Evolutionary conservation across 2,113 vertebrate genomes (phyloP), one percentile per base, ranked within the genome.

Genomic region (Gobiocypris rarus): DNA sequence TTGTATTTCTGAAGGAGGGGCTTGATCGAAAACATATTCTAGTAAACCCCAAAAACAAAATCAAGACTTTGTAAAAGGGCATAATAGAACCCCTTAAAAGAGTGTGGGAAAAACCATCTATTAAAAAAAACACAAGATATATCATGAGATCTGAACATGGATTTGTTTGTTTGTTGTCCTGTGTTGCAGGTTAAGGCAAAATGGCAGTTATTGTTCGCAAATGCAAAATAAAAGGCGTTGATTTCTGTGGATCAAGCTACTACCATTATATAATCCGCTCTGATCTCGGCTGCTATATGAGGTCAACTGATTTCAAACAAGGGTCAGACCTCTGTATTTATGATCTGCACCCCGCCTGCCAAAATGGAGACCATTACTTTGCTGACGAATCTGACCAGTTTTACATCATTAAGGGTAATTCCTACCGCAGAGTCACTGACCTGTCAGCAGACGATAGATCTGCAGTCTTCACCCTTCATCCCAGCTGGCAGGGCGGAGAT

Each of bases 351-450:
- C 77, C 77, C 14, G 38, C 58, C 56, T 80, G 58, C 11, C 58
- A 48, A 24, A 43, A 61, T 63, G 77, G 77, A 80, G 58, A 80
- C 11, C 58, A 80, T 26, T 80, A 80, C 58, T 10, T 80, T 1
- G 31, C 11, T 15, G 10, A 45, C 2, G 13, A 19, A 7, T 4
- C 1, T 15, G 5, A 5, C 3, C 8, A n/a, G 11, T 80, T 43
- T 3, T 81, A 81, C 43, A 34, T 81, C 61, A 81, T 67, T 48
- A 81, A 81, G 24, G 61, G 61, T 1, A 34, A 34, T 1, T 10
- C 24, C 2, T 81, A 81, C 28, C 61, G 78, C 59, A 43, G 8
- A 5, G 58, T 67, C 19, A 43, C 24, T 1, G 41, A 67, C 22
- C 11, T 81, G 59, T 1, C 41, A 2, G 26, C 6, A 28, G 59